Conservation (phyloP, 2,113 vertebrate genomes). For the Toxotes chatareus region DNA sequence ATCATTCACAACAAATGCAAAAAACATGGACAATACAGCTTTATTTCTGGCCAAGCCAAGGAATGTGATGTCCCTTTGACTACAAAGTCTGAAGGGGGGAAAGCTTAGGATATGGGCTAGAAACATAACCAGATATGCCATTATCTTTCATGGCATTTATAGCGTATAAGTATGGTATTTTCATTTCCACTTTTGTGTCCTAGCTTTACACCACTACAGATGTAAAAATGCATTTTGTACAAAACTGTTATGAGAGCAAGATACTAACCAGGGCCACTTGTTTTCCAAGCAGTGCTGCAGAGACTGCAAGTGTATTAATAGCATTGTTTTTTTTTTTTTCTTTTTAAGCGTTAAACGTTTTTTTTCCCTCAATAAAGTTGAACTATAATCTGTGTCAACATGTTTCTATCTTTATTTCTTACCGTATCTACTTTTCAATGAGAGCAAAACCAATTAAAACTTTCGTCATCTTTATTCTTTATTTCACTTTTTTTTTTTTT, state of each 20-base stretch:
- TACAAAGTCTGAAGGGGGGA: background rate
- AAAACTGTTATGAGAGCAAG: background rate
- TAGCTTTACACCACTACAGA: background rate
- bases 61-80: slow-evolving; percentile 16
- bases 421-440: background rate
- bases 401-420: background rate
- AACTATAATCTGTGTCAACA: background rate
- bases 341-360: background rate
- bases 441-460: background rate
- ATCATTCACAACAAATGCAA: accelerated
- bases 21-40: slow-evolving; percentile 50
- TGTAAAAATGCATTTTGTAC: background rate
- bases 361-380: background rate
- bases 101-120: background rate
- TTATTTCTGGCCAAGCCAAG: background rate
- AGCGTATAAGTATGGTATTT: background rate
- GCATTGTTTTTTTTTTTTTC: background rate
- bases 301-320: background rate
- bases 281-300: background rate
- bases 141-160: background rate
- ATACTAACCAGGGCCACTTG: background rate
- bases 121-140: background rate
- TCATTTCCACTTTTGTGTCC: background rate
- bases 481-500: background rate
- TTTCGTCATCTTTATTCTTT: background rate